phyloP scores from a whole-genome alignment of 2,888 invertebrate species.

The Eupithecia insigniata region DNA sequence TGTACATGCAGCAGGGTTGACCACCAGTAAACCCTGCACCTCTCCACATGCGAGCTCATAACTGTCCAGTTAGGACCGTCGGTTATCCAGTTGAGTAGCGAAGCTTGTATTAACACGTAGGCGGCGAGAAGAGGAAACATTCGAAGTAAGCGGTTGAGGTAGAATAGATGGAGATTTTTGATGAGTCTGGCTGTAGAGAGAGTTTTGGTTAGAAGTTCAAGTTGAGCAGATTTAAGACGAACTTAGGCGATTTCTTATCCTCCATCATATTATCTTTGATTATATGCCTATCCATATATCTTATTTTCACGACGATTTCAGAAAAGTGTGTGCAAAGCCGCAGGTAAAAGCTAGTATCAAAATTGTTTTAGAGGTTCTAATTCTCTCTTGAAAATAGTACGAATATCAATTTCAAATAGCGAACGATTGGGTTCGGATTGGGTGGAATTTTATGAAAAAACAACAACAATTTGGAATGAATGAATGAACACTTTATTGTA shows the following conservation, averaged over 20 bases:
- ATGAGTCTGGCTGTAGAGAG: conserved; percentile 60
- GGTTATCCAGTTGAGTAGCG: conserved; percentile 57
- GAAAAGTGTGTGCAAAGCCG: no score
- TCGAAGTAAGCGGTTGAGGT: conserved; percentile 66
- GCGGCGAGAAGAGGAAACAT: conserved; percentile 67
- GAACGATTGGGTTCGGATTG: background rate
- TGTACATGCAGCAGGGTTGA: conserved; percentile 65
- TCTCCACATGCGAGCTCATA: conserved; percentile 44
- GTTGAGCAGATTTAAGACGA: background rate
- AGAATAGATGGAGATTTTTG: conserved; percentile 66
- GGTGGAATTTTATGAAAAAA: background rate
- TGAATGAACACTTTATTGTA: no score
- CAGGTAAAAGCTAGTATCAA: no score
- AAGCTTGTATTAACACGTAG: conserved; percentile 61
- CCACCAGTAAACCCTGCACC: conserved; percentile 70
- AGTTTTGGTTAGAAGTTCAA: background rate
- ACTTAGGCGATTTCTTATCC: background rate
- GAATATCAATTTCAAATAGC: background rate
- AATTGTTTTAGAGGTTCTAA: no score
- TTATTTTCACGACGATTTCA: no score
- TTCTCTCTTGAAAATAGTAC: background rate
- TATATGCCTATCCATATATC: no score
- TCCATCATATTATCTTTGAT: no score
- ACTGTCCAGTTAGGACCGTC: conserved; percentile 65
- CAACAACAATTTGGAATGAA: no score